phyloP scores from a whole-genome alignment of 35 echinoderm and acorn worm species.

The Apostichopus californicus region DNA sequence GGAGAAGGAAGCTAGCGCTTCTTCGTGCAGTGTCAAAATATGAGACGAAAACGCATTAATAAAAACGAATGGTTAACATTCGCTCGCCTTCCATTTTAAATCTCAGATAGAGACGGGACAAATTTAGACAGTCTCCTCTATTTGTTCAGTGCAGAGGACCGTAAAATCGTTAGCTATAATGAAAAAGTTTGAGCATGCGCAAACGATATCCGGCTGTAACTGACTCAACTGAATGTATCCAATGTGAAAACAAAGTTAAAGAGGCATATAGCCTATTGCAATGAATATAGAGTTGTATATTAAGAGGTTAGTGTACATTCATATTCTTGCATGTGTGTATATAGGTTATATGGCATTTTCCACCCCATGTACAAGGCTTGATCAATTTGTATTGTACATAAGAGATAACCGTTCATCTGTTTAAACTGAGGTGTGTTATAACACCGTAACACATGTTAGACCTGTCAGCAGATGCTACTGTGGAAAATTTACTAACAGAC shows the following conservation, averaged over 20 bases:
- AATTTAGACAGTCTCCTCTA: constrained; percentile 14
- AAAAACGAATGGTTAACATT: constrained; percentile 17
- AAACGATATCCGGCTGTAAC: background rate
- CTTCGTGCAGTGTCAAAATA: constrained; percentile 18
- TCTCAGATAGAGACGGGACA: constrained; percentile 2
- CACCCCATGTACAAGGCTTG: too few species aligned
- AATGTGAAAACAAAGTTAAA: constrained; percentile 8
- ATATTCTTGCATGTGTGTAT: too few species aligned
- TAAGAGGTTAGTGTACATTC: too few species aligned
- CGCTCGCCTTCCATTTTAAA: background rate
- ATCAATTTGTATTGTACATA: too few species aligned
- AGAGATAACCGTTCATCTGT: too few species aligned
- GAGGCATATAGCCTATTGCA: background rate
- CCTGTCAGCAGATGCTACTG: too few species aligned
- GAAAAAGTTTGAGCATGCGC: constrained; percentile 6
- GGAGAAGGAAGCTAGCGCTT: constrained; percentile 5
- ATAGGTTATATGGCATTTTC: too few species aligned
- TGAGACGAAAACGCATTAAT: constrained; percentile 15
- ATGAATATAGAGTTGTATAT: too few species aligned
- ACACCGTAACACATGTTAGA: too few species aligned
- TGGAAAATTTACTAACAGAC: too few species aligned
- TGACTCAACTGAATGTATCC: constrained; percentile 8
- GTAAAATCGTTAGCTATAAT: constrained; percentile 2
- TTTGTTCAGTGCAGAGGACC: constrained; percentile 4
- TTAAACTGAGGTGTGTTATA: too few species aligned